Base-by-base conservation (phyloP, 2,797 vertebrate genomes). In the Eulemur coronatus region DNA sequence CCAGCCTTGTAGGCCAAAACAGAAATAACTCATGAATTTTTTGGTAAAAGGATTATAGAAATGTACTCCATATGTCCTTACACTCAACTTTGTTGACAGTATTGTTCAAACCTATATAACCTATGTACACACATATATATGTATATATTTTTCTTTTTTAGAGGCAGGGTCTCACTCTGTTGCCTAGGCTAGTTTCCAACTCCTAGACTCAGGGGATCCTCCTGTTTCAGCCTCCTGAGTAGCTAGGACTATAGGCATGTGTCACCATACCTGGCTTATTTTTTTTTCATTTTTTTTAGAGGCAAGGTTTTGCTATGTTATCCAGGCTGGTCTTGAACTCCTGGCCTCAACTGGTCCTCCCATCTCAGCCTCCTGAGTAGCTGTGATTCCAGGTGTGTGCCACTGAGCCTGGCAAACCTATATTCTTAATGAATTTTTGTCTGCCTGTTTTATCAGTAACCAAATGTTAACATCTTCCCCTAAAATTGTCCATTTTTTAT, bases 1-100 rank as follows among this genome's bases (percentile, higher is more conserved):
- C 48, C n/a, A 96, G 73, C n/a, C 69, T 89, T 28, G 61, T 65
- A 26, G 92, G 43, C 48, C 85, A 65, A 94, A 97, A 78, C 12
- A 82, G 70, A 89, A 85, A 76, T 90, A 72, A 75, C 9, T 94
- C 50, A 55, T 73, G 24, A 78, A 82, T 61, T 61, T 90, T 8
- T 90, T 92, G 13, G 61, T 65, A 72, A 86, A 95, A 63, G 48
- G 46, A 85, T 17, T 82, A 41, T 59, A 59, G 55, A 59, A 78
- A 86, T 33, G 24, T 81, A 92, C 28, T 94, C 30, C 41, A n/a
- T 78, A 70, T 55, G 63, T 13, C 30, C n/a, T 94, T 95, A 59
- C 1, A 89, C 17, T 81, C 11, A 70, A 81, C 41, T 78, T 91
- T 63, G 59, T 38, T 95, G 65, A 35, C 5, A 48, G 24, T 78